These are phyloP conservation scores for Hyperoodon ampullatus DNA, from an alignment of 2,113 vertebrate species.

Conservation along the genomic window DNA sequence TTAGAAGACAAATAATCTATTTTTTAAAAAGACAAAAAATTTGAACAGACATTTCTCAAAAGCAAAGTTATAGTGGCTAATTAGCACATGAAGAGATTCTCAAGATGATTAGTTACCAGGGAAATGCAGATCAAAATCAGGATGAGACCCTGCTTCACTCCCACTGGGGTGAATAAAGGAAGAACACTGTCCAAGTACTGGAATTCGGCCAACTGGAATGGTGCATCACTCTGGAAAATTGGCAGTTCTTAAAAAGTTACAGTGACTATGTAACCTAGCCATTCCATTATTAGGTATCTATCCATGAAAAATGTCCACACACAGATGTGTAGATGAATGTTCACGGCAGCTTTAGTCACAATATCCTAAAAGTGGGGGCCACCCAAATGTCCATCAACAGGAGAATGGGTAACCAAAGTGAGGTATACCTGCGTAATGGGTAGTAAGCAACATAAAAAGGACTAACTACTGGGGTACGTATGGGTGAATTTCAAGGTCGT, in stretches of 20 bases:
- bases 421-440: background rate
- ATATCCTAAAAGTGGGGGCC: background rate
- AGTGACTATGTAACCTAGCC: background rate
- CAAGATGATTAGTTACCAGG: background rate
- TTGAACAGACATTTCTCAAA: background rate
- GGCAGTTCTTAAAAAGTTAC: background rate
- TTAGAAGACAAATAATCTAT: background rate
- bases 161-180: background rate
- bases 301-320: background rate
- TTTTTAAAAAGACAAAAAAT: background rate
- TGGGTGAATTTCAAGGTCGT: background rate
- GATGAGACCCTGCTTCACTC: accelerated
- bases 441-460: background rate
- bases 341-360: background rate
- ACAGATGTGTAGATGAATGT: background rate
- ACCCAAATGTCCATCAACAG: no score
- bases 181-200: background rate
- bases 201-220: background rate
- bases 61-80: background rate
- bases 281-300: background rate
- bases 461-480: background rate
- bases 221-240: background rate
- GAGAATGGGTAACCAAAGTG: background rate
- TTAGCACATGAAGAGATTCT: accelerated
- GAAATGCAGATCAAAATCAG: background rate